phyloP scores from a whole-genome alignment of 2,888 invertebrate species.

The Loripinus fragilis region DNA sequence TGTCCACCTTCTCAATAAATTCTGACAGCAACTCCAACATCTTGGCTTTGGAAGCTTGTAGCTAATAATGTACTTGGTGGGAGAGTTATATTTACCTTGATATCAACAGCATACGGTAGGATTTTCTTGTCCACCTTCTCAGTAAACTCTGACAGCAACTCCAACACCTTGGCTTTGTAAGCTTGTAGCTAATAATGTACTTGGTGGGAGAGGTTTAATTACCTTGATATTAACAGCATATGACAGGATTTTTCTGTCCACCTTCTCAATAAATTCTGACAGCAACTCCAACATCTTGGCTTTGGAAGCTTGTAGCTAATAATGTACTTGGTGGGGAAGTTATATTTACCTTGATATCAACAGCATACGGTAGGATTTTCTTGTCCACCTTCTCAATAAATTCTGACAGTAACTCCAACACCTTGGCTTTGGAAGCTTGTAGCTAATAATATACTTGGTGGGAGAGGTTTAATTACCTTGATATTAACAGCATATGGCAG shows the following conservation, averaged over 20 bases:
- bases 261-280: constrained; percentile 73
- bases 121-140: constrained; percentile 75
- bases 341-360: no score
- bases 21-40: constrained; percentile 75
- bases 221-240: constrained; percentile 82
- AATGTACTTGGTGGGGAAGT: no score
- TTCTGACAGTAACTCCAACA: no score
- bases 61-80: no score
- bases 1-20: constrained; percentile 74
- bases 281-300: constrained; percentile 75
- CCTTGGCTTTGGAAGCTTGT: no score
- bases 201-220: no score
- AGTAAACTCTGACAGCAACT: constrained; percentile 75
- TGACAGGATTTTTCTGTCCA: constrained; percentile 74
- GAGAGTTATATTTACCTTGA: constrained; percentile 80
- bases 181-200: constrained; percentile 78
- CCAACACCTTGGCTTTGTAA: constrained; percentile 74
- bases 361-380: no score
- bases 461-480: no score
- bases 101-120: constrained; percentile 79
- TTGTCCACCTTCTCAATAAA: no score
- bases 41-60: constrained; percentile 73
- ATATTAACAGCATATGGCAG: no score
- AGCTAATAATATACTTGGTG: no score
- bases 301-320: constrained; percentile 78